These are phyloP conservation scores for Sandelia bainsii DNA, from an alignment of 2,797 vertebrate species.

Conservation along the genomic window DNA sequence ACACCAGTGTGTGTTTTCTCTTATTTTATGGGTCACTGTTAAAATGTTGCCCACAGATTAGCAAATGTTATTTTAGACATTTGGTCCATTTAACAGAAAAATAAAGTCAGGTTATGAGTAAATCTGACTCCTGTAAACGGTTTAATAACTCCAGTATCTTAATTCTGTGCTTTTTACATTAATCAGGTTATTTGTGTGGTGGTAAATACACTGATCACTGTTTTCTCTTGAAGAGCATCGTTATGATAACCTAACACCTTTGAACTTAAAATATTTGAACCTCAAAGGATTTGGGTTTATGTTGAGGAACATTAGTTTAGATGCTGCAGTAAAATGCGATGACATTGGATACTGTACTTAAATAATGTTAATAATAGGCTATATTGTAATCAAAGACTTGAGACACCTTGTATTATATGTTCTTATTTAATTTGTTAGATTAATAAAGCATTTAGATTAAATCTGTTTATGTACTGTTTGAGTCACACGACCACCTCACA, in stretches of 20 bases:
- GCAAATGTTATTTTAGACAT: neutral
- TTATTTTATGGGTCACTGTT: neutral
- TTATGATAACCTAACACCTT: slow-evolving; percentile 23
- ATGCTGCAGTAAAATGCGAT: slow-evolving; percentile 71
- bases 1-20: neutral
- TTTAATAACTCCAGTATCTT: slow-evolving; percentile 20
- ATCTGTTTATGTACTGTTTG: slow-evolving; percentile 13
- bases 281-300: slow-evolving; percentile 48
- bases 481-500: too few relatives aligned
- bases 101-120: neutral
- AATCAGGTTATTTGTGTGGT: slow-evolving; percentile 27
- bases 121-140: slow-evolving; percentile 8
- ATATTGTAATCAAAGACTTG: slow-evolving; percentile 84
- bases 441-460: slow-evolving; percentile 86
- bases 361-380: slow-evolving; percentile 87
- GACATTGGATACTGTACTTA: slow-evolving; percentile 86
- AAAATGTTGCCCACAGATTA: neutral
- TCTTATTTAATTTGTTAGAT: slow-evolving; percentile 89
- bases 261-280: slow-evolving; percentile 37
- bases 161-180: slow-evolving; percentile 6
- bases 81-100: neutral
- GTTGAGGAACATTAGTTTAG: slow-evolving; percentile 58
- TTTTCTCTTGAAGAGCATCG: slow-evolving; percentile 12
- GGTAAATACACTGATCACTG: slow-evolving; percentile 50
- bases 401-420: slow-evolving; percentile 85